Evolutionary conservation across 2,113 vertebrate genomes (phyloP), one percentile per base, ranked within the genome.

Genomic region (Speoplatyrhinus poulsoni): DNA sequence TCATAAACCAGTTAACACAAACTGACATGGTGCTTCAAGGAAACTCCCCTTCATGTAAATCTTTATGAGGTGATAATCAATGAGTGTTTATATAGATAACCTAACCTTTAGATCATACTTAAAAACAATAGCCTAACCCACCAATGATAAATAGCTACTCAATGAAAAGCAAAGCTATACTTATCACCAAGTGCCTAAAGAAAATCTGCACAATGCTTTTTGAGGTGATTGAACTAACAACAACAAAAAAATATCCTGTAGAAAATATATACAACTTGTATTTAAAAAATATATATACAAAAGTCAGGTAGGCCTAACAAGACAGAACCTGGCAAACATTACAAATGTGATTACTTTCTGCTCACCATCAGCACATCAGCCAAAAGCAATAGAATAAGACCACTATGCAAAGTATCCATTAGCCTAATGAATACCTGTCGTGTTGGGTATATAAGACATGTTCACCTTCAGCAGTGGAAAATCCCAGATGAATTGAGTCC

Each of bases 391-490:
- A 85, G 53, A 70, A 69, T 62, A 12, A 41, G 19, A 70, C 41
- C 60, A 61, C 73, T 68, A 56, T 75, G 72, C 65, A 71, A 77
- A 81, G 75, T 73, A 80, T 50, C 75, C 63, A 79, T 80, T 72
- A 83, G 76, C 72, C 81, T 75, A 82, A 79, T 73, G 68, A 84
- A 77, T 89, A 91, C 86, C 88, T 91, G 86, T 79, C 58, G 67
- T 26, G 76, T 75, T 75, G 81, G 87, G 60, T 82, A 91, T 68
- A 90, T 89, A 90, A 90, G 88, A 85, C 86, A 90, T 88, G 86
- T 88, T 92, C 87, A 92, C 90, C 90, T 92, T 90, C 84, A 81
- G 85, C 77, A 70, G 69, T 80, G 67, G 61, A 69, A 50, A 26
- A 41, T 67, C 79, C 54, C 77, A 63, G 69, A 64, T 32, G 72